Base-by-base conservation (phyloP, 2,888 invertebrate species). In the Macrosiphum euphorbiae region DNA sequence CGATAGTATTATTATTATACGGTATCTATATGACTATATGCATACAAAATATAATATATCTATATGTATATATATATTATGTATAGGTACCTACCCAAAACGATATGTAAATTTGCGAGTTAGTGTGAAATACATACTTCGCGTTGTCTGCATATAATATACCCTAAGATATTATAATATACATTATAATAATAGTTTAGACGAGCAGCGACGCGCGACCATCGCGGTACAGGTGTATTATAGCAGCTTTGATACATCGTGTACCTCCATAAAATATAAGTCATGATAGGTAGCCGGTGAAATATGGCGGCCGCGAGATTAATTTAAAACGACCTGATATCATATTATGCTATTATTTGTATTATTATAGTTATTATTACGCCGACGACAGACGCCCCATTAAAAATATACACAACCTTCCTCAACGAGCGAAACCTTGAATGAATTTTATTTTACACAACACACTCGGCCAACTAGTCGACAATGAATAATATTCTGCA, bases 401-500 rank as follows among this genome's bases (percentile, higher is more conserved):
- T 41, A 90, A 67, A 89, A 61, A 89, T n/a, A 89, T n/a, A 20
- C 84, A 28, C 84, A 91, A 91, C 91, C 91, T 91, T 91, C 41
- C 91, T 84, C 91, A 91, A 91, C 41, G 41, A 52, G 28, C 41
- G 10, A 91, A 52, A 91, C 91, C 91, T 91, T 84, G 91, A 52
- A 84, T 52, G 84, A 26, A 84, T 8, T 67, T 67, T 35, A 26
- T 67, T 90, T 13, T 50, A 86, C 67, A 24, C 52, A 1, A 50
- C 28, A 35, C 35, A 35, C 35, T 35, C 67, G 44, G 47, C 44
- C 24, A 61, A 89, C 61, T 47, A 26, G 78, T 41, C 78, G 78
- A 90, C 90, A 78, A 78, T 78, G 78, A 84, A 41, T n/a, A 8
- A 20, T 20, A 13, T 20, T 55, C 55, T 55, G 55, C 20, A 35